Percentiles rank a stretch among this genome's conserved stretches.
Conservation (phyloP, 2,888 invertebrate species). For the Callosobruchus maculatus region DNA sequence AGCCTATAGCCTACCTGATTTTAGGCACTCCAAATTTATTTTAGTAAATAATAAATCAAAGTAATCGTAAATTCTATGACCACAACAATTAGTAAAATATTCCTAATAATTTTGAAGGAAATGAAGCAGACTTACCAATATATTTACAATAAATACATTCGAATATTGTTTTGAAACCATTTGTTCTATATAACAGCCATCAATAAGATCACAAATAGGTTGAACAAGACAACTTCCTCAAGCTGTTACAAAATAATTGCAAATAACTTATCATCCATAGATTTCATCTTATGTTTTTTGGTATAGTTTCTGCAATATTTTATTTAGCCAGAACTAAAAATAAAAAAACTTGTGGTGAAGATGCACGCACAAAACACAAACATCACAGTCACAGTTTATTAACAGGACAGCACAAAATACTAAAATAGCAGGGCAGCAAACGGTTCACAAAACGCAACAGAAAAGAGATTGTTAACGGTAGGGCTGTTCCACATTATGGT, state of each 20-base stretch:
- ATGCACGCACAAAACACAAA: neutral
- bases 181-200: constrained; percentile 1
- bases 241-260: neutral
- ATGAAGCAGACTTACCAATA: neutral
- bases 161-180: constrained; percentile 2
- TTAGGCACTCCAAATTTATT: neutral
- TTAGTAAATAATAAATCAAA: neutral
- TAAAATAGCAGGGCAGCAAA: no score
- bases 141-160: constrained; percentile 1
- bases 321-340: constrained; percentile 1
- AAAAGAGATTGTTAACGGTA: no score
- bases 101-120: neutral
- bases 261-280: neutral
- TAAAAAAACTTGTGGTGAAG: neutral
- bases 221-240: neutral
- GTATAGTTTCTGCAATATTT: neutral
- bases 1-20: neutral
- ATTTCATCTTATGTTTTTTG: neutral
- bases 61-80: neutral
- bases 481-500: no score
- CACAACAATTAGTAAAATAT: neutral
- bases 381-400: no score
- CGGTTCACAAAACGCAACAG: no score
- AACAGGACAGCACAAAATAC: no score
- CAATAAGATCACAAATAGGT: constrained; percentile 1